Evolutionary conservation across 2,888 invertebrate species (phyloP).

Genomic region (Digitonthophagus gazella): DNA sequence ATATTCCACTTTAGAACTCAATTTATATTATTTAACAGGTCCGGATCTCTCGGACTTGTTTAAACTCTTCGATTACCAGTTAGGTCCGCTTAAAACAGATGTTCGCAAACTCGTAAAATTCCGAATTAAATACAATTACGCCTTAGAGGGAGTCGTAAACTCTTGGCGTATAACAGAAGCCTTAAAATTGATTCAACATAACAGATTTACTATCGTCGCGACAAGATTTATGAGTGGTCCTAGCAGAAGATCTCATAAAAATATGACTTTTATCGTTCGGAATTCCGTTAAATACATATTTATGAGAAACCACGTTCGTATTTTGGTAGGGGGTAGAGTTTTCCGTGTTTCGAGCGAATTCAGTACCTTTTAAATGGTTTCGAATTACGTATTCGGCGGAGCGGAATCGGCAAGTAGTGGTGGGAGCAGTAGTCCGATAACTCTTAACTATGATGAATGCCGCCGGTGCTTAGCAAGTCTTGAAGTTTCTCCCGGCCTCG

Average conservation of each 20-base stretch:
- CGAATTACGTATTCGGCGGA: constrained; percentile 8
- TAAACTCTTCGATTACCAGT: background rate
- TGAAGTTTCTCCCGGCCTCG: constrained; percentile 8
- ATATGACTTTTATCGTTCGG: background rate
- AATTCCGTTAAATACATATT: background rate
- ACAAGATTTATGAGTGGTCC: background rate
- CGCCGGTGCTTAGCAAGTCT: constrained; percentile 17
- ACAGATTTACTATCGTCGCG: background rate
- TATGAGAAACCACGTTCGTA: background rate
- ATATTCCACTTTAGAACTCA: background rate
- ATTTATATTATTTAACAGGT: background rate
- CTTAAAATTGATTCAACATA: background rate
- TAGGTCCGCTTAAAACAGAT: background rate
- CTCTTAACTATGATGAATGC: constrained; percentile 16
- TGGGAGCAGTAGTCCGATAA: constrained; percentile 9
- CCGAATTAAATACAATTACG: background rate
- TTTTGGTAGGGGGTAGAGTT: background rate
- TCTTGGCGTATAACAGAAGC: background rate
- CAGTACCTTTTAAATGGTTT: constrained; percentile 8
- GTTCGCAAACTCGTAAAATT: background rate
- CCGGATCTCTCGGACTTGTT: background rate
- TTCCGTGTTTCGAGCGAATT: background rate
- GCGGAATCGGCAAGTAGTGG: constrained; percentile 15
- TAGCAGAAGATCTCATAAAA: background rate
- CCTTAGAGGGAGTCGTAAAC: background rate